Percentiles rank a stretch among this genome's conserved stretches.
These are phyloP conservation scores for Decapterus maruadsi DNA, from an alignment of 2,797 vertebrate genomes.

Conservation along the genomic window DNA sequence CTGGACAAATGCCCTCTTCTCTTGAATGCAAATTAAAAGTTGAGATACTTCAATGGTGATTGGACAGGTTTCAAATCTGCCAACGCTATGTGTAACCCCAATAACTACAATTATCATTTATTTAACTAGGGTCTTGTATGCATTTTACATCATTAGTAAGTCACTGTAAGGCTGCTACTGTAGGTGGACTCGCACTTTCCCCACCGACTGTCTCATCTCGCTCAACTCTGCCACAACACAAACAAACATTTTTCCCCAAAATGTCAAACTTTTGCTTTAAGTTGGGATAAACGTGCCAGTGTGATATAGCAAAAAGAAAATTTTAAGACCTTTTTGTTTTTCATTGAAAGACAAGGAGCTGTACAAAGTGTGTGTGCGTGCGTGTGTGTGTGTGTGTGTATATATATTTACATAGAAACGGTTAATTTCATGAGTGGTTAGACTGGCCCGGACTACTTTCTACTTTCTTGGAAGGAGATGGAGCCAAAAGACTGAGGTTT, in stretches of 20 bases:
- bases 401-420: slow-evolving; percentile 64
- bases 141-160: not conserved
- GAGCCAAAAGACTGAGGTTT: slow-evolving; percentile 48
- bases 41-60: not conserved
- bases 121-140: not conserved
- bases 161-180: not conserved
- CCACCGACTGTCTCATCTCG: not conserved
- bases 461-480: slow-evolving; percentile 59
- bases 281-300: slow-evolving; percentile 45
- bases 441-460: slow-evolving; percentile 52
- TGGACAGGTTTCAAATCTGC: not conserved
- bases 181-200: not conserved
- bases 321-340: slow-evolving; percentile 69
- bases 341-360: slow-evolving; percentile 61
- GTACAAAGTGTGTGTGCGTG: slow-evolving; percentile 54
- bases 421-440: slow-evolving; percentile 54
- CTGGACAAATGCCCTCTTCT: not conserved
- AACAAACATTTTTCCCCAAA: slow-evolving; percentile 18
- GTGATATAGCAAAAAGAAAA: slow-evolving; percentile 65
- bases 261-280: slow-evolving; percentile 21
- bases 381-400: slow-evolving; percentile 11
- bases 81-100: not conserved
- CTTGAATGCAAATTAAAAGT: not conserved
- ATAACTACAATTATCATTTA: not conserved
- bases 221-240: not conserved